Evolutionary conservation across 2,113 vertebrate species (phyloP).

Genomic region (Gadus chalcogrammus): DNA sequence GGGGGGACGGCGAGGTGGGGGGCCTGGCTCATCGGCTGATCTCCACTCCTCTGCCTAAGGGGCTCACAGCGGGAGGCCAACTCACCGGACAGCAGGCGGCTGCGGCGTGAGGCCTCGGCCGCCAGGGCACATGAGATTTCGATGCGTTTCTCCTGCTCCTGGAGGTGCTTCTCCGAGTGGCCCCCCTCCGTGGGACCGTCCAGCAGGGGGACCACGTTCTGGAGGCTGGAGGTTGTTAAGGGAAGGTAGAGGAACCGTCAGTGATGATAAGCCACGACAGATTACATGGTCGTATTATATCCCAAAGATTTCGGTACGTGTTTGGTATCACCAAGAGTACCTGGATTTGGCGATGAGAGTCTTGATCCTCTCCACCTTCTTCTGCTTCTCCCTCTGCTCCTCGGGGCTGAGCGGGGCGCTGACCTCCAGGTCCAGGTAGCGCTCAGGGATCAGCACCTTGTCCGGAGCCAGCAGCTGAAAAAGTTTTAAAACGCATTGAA

Average conservation of each 20-base stretch:
- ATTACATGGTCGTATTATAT: neutral
- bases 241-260: neutral
- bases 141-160: conserved; percentile 95
- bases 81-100: conserved; percentile 94
- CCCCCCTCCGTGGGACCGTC: conserved; percentile 80
- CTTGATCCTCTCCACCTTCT: conserved; percentile 95
- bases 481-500: conserved; percentile 1
- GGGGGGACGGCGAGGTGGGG: too few relatives aligned
- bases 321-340: conserved; percentile 52
- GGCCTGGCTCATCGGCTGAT: too few relatives aligned
- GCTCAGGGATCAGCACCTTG: conserved; percentile 87
- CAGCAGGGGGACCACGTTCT: conserved; percentile 86
- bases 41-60: too few relatives aligned
- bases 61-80: conserved; percentile 10
- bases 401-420: conserved; percentile 84
- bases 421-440: conserved; percentile 83
- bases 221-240: conserved; percentile 73
- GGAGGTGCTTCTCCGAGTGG: conserved; percentile 84
- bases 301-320: too few relatives aligned
- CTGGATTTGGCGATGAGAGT: conserved; percentile 96
- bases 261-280: neutral
- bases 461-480: conserved; percentile 81
- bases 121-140: conserved; percentile 95
- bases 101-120: conserved; percentile 90
- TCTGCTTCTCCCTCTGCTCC: conserved; percentile 91